These are phyloP conservation scores for Subacronicta megacephala DNA, from an alignment of 2,888 invertebrate genomes.

Conservation along the genomic window DNA sequence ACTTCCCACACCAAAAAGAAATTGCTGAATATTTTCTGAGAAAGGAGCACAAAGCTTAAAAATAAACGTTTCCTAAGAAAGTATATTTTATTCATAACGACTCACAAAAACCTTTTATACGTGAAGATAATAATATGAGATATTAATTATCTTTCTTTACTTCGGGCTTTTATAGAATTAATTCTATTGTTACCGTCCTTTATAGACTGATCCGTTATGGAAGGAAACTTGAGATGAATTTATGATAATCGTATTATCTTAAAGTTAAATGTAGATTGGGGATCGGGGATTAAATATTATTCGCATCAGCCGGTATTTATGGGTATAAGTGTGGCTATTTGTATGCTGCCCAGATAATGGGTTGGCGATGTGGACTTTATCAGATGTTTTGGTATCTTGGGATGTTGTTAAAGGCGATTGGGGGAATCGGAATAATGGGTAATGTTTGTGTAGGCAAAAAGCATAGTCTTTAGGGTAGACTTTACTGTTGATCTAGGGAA, in stretches of 20 bases:
- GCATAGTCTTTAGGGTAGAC: no score
- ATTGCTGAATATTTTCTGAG: not conserved
- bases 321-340: constrained; percentile 26
- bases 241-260: constrained; percentile 59
- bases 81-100: constrained; percentile 41
- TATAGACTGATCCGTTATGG: constrained; percentile 39
- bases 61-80: constrained; percentile 12
- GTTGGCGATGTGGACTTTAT: constrained; percentile 27
- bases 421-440: not conserved
- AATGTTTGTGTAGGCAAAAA: not conserved
- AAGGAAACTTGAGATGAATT: constrained; percentile 50
- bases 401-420: constrained; percentile 12
- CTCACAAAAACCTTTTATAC: constrained; percentile 43
- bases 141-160: constrained; percentile 59
- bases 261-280: constrained; percentile 57
- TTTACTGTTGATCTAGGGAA: no score
- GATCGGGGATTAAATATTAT: constrained; percentile 54
- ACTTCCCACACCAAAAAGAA: no score
- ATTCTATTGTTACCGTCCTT: constrained; percentile 55
- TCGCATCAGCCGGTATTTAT: constrained; percentile 29
- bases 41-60: not conserved
- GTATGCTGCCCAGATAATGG: constrained; percentile 30
- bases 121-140: constrained; percentile 48
- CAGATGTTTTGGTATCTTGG: constrained; percentile 30
- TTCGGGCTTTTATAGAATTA: constrained; percentile 48